phyloP scores from a whole-genome alignment of 2,888 invertebrate species.

The Rhingia rostrata region DNA sequence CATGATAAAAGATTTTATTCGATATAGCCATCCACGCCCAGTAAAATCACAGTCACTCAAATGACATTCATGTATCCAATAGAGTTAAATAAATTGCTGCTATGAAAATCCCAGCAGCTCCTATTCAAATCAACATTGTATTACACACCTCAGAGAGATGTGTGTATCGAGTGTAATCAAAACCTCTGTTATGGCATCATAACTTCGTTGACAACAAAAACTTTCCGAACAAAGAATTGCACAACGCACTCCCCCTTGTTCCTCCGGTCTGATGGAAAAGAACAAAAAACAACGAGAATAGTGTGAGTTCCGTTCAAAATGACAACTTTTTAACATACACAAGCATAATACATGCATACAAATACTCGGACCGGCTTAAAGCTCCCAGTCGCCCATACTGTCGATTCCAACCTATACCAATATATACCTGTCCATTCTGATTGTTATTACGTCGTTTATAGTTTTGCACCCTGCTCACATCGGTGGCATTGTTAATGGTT shows the following conservation, averaged over 20 bases:
- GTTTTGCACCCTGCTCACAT: conserved; percentile 28
- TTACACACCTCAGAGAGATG: conserved; percentile 28
- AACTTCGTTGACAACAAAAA: conserved; percentile 51
- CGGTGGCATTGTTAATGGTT: conserved; percentile 5
- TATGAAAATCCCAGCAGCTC: conserved; percentile 8
- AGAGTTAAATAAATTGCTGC: background rate
- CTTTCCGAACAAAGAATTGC: conserved; percentile 46
- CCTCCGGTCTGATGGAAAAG: conserved; percentile 1
- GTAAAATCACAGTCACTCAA: background rate
- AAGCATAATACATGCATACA: background rate
- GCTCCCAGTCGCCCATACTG: background rate
- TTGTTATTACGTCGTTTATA: conserved; percentile 17
- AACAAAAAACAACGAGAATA: conserved; percentile 20
- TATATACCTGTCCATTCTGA: background rate
- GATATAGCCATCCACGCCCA: no score
- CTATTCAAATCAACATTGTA: conserved; percentile 42
- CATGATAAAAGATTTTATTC: no score
- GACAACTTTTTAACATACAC: conserved; percentile 3
- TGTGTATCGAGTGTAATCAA: conserved; percentile 17
- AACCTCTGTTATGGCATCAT: conserved; percentile 52
- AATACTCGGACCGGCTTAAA: background rate
- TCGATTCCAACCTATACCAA: no score
- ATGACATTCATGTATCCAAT: conserved; percentile 1
- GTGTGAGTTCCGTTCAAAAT: conserved; percentile 14
- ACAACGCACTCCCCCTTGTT: conserved; percentile 9